phyloP scores from a whole-genome alignment of 2,888 invertebrate species.

The Cyclophora punctaria region DNA sequence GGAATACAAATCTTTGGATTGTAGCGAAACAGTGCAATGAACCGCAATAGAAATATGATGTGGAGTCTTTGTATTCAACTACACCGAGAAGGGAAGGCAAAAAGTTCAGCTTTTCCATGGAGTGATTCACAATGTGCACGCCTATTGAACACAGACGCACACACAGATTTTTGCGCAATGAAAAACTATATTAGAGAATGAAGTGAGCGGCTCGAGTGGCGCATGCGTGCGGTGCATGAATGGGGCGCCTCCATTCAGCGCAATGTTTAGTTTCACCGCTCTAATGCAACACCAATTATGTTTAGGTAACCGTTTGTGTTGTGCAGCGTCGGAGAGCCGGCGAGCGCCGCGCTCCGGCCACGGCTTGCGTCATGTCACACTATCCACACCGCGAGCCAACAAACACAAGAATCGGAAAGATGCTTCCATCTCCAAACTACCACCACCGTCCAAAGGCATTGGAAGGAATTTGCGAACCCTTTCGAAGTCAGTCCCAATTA shows the following conservation, averaged over 20 bases:
- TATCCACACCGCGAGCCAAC: not conserved
- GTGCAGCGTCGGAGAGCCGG: not conserved
- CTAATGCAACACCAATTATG: constrained; percentile 45
- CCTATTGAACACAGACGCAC: constrained; percentile 18
- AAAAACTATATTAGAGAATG: constrained; percentile 29
- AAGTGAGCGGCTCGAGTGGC: constrained; percentile 38
- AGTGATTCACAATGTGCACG: constrained; percentile 27
- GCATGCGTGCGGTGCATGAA: constrained; percentile 50
- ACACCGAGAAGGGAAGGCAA: constrained; percentile 1
- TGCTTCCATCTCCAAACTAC: too few relatives aligned
- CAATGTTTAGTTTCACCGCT: constrained; percentile 32
- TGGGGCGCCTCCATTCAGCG: constrained; percentile 53
- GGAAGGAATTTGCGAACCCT: constrained; percentile 50
- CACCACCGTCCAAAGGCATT: too few relatives aligned
- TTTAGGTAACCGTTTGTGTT: constrained; percentile 30
- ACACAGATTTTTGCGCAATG: constrained; percentile 26
- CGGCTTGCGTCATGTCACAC: too few relatives aligned
- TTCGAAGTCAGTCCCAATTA: constrained; percentile 24
- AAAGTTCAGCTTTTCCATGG: constrained; percentile 6
- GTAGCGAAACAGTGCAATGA: too few relatives aligned
- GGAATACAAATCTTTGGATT: too few relatives aligned
- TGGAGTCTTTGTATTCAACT: not conserved
- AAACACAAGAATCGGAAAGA: too few relatives aligned
- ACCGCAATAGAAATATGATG: too few relatives aligned
- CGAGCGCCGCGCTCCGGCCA: constrained; percentile 6